Evolutionary conservation across 2,797 vertebrate species (phyloP), one percentile per base, ranked within the genome.

Genomic region (Acanthopagrus latus): DNA sequence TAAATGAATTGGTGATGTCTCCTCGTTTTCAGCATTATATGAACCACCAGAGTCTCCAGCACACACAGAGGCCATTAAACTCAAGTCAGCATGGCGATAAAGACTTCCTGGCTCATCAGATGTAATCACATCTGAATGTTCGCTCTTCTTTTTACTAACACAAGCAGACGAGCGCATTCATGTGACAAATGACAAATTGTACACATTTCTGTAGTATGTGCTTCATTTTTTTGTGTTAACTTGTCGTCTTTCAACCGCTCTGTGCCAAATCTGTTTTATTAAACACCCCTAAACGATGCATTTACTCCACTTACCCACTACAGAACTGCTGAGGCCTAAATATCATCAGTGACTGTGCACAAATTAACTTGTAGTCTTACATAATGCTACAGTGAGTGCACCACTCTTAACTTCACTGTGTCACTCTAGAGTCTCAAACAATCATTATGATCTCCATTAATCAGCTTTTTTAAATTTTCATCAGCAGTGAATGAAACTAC

Each of bases 51-150:
- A 66, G 54, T 38, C 48, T 9, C 17, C 27, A 23, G 18, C 58
- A 57, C 48, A 46, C n/a, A 46, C 8, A 57, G 64, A 63, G 33
- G 16, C 27, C 33, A 64, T 74, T 73, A 46, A 84, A 51, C 16
- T 68, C 0, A 17, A 27, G 25, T 46, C 7, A 25, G 23, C 3
- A 16, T 20, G 7, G 46, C 13, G 47, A 43, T 21, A 47, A 33
- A 38, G 43, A n/a, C 21, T 9, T 38, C 7, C 9, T 9, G 9
- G 38, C 38, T 38, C 1, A 2, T 25, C 5, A 0, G 18, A n/a
- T 52, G 16, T n/a, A 43, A 50, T 20, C 6, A 12, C 7, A 18
- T n/a, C 13, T 60, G 12, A 33, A 12, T 50, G n/a, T 13, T 48
- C 50, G 17, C 18, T 65, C 21, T 13, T 44, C 51, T 23, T 4